Base-by-base conservation (phyloP, 2,797 vertebrate species). In the Phyllotis vaccarum region DNA sequence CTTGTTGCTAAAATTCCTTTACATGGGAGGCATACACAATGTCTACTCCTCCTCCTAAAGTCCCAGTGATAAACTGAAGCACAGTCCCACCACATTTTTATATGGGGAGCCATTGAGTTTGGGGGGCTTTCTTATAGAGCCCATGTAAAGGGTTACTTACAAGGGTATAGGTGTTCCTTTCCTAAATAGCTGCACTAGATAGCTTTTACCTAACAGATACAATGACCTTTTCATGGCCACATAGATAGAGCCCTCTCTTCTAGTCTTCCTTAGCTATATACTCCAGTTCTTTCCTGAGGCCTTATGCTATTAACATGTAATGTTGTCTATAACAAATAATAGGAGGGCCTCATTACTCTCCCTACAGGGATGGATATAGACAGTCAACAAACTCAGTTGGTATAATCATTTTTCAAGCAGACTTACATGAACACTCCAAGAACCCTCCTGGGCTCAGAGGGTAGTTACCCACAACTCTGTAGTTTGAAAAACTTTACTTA, bases 401-500 rank as follows among this genome's bases (percentile, higher is more conserved):
- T 29, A 13, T 64, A 85, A n/a, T n/a, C 19, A 13, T 68, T 49
- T 24, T 31, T 12, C 62, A 86, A 68, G 31, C 11, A 3, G 43
- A 46, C 43, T 68, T 43, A 52, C 43, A 34, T 85, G 31, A 66
- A 11, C 31, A 68, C 29, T 68, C 62, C 31, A 68, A 52, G 21
- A 14, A 52, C 21, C 43, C 12, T 86, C 62, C 46, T 52, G 60
- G 21, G 31, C 62, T 40, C 6, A 6, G 43, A 68, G 62, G 46
- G 52, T 52, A 52, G 62, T 68, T 31, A 49, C 31, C 43, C 16
- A 64, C 10, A 86, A 83, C 58, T 46, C 6, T 82, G 12, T 86
- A 58, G 68, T 94, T 86, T 92, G 58, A 89, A 75, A 89, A 91
- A 56, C 82, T 89, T 49, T 82, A 17, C 27, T 82, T 94, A 29